Evolutionary conservation across 1,140 invertebrate species (phyloP).

Genomic region (Calephelis virginiensis): DNA sequence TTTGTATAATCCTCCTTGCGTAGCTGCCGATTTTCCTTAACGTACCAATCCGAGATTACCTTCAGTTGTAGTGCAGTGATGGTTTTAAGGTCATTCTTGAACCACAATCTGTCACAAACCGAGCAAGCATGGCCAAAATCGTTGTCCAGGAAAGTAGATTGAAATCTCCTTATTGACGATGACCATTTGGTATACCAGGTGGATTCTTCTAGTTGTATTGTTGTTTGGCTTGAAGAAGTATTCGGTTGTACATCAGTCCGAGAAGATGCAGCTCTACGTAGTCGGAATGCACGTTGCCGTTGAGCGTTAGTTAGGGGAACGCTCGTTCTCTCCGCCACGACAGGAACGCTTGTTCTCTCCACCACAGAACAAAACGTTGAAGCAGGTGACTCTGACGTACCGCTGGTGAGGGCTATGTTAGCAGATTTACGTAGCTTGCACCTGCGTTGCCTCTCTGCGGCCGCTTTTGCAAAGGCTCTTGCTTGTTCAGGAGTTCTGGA

Average conservation of each 20-base stretch:
- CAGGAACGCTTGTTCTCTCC: constrained; percentile 8
- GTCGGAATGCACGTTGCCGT: constrained; percentile 29
- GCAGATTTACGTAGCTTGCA: constrained; percentile 25
- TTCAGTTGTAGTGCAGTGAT: constrained; percentile 43
- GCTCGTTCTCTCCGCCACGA: constrained; percentile 19
- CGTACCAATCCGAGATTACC: constrained; percentile 45
- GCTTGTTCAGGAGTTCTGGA: constrained; percentile 5
- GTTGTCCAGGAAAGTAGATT: constrained; percentile 7
- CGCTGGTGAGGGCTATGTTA: constrained; percentile 29
- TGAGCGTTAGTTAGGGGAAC: constrained; percentile 29
- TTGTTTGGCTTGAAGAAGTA: constrained; percentile 30
- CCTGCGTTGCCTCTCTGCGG: constrained; percentile 12
- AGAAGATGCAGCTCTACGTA: constrained; percentile 26
- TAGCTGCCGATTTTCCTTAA: constrained; percentile 43
- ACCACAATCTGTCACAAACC: constrained; percentile 47
- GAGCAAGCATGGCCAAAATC: constrained; percentile 41
- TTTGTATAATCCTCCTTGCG: constrained; percentile 38
- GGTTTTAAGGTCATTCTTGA: constrained; percentile 44
- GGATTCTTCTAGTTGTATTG: constrained; percentile 27
- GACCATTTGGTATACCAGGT: constrained; percentile 30
- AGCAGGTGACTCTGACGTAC: constrained; percentile 28
- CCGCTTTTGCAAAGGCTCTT: constrained; percentile 8
- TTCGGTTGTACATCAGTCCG: constrained; percentile 27
- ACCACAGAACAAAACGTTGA: constrained; percentile 26
- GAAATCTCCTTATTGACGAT: constrained; percentile 28